These are phyloP conservation scores for Neosalanx taihuensis DNA, from an alignment of 2,797 vertebrate genomes.

Conservation along the genomic window DNA sequence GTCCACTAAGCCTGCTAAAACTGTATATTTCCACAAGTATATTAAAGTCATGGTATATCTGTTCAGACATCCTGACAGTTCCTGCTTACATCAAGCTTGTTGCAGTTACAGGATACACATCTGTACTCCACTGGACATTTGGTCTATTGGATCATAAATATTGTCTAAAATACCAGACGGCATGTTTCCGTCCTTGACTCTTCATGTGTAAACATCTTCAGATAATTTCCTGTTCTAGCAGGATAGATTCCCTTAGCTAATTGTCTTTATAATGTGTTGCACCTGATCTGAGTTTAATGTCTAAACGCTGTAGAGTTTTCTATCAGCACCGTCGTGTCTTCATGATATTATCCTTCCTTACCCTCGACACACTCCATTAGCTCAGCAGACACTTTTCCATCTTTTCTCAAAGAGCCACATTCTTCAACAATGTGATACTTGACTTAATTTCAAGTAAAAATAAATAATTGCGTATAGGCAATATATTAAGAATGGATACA, in stretches of 20 bases:
- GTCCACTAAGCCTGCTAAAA: not conserved
- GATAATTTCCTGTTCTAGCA: not conserved
- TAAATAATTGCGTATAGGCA: not conserved
- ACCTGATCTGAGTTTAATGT: conserved; percentile 51
- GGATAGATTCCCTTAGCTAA: not conserved
- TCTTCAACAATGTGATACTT: conserved; percentile 34
- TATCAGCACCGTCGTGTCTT: conserved; percentile 13
- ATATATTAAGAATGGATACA: conserved; percentile 39
- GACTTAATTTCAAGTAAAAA: conserved; percentile 10
- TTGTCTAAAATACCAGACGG: too few species aligned
- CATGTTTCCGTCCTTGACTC: too few species aligned
- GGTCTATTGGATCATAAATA: too few species aligned
- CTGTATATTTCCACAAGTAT: not conserved
- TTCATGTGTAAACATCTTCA: not conserved
- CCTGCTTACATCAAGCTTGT: too few species aligned
- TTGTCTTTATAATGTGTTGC: conserved; percentile 11
- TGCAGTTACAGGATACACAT: too few species aligned
- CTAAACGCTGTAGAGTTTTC: conserved; percentile 41
- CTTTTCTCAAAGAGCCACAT: conserved; percentile 56
- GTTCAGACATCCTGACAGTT: too few species aligned
- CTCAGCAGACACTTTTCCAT: conserved; percentile 32
- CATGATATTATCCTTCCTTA: conserved; percentile 7
- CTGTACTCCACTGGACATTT: too few species aligned
- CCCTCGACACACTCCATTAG: conserved; percentile 12
- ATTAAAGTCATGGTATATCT: too few species aligned